Conservation (phyloP, 2,888 invertebrate genomes). For the Hemicrepidius hirtus region DNA sequence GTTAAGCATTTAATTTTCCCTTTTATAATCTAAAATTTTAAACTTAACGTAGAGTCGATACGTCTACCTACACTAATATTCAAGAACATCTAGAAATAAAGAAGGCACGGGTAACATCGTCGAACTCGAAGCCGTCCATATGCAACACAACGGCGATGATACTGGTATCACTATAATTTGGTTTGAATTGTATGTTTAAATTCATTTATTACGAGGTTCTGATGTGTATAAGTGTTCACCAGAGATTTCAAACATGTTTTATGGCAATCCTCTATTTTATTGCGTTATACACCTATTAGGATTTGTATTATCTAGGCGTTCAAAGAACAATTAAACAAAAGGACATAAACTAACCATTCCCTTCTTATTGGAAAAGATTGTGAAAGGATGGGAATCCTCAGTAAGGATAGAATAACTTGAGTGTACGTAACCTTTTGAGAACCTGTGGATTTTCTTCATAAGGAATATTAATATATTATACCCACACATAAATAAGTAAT, state of each 20-base stretch:
- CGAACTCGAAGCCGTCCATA: conserved; percentile 29
- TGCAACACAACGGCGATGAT: conserved; percentile 60
- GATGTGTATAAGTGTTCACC: conserved; percentile 60
- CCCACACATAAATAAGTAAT: conserved; percentile 70
- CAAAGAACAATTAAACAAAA: too few relatives aligned
- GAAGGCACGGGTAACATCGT: conserved; percentile 33
- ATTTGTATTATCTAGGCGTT: neutral
- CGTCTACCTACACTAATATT: conserved; percentile 39
- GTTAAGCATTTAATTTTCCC: too few relatives aligned
- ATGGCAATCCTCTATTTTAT: too few relatives aligned
- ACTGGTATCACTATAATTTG: conserved; percentile 63
- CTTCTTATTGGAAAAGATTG: too few relatives aligned
- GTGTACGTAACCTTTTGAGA: too few relatives aligned
- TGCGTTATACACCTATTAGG: neutral
- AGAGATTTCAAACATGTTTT: conserved; percentile 48
- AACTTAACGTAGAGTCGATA: conserved; percentile 34
- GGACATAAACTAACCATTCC: too few relatives aligned
- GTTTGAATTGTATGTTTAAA: conserved; percentile 64
- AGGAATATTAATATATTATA: conserved; percentile 70
- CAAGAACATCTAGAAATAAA: conserved; percentile 33
- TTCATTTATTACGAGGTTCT: conserved; percentile 62
- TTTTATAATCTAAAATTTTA: conserved; percentile 1
- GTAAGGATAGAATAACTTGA: too few relatives aligned
- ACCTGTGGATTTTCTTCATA: conserved; percentile 39
- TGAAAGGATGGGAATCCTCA: too few relatives aligned